Evolutionary conservation across 1,140 invertebrate genomes (phyloP).

Genomic region (Polyergus mexicanus): DNA sequence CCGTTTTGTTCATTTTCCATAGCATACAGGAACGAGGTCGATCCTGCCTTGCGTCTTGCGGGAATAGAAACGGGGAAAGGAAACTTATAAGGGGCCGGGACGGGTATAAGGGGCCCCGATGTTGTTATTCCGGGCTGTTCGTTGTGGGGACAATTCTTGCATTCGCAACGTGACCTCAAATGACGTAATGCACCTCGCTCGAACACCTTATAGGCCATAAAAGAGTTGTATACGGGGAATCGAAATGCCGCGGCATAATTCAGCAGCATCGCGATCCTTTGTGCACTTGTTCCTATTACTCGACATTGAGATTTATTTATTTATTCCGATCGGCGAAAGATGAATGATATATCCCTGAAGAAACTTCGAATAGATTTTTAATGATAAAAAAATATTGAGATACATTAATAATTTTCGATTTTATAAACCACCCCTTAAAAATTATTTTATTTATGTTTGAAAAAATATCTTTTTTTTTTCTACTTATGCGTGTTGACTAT

Average conservation of each 20-base stretch:
- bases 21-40: slow-evolving; percentile 42
- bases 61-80: slow-evolving; percentile 32
- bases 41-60: slow-evolving; percentile 70
- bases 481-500: neutral
- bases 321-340: neutral
- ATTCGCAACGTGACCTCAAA: slow-evolving; percentile 56
- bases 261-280: slow-evolving; percentile 30
- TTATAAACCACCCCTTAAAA: neutral
- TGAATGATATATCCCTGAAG: neutral
- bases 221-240: slow-evolving; percentile 64
- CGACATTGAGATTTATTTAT: slow-evolving; percentile 33
- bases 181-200: slow-evolving; percentile 27
- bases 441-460: neutral
- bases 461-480: neutral
- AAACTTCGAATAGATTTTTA: neutral
- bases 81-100: slow-evolving; percentile 52
- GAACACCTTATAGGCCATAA: slow-evolving; percentile 71
- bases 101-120: slow-evolving; percentile 56
- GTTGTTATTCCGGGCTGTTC: slow-evolving; percentile 52
- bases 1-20: slow-evolving; percentile 75
- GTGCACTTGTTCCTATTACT: slow-evolving; percentile 61
- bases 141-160: slow-evolving; percentile 34
- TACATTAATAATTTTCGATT: neutral
- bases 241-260: slow-evolving; percentile 49
- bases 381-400: neutral